Base-by-base conservation (phyloP, 2,888 invertebrate species). In the Drosophila cyrtoloma region DNA sequence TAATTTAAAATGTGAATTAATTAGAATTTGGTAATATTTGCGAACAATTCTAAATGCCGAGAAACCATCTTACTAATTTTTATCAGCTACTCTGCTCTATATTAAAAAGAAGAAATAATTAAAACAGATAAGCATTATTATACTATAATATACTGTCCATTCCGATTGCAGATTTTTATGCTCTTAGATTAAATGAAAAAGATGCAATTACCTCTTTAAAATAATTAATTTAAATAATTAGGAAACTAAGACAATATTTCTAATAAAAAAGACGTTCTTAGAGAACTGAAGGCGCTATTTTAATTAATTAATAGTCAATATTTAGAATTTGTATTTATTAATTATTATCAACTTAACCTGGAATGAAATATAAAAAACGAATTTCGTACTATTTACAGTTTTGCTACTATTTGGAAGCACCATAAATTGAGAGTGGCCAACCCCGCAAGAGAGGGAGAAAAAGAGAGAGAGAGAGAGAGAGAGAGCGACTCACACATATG, bases 401-500 rank as follows among this genome's bases (percentile, higher is more conserved):
- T 10, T 68, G 52, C 71, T 80, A 66, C 77, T 77, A 64, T 77
- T 72, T 50, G 3, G 19, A 51, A 26, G 32, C 16, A 22, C 10
- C 42, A 33, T 22, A 37, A 61, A 52, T 26, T 39, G 47, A 71
- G 55, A 75, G 61, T 22, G 35, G 32, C 32, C 58, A 30, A 22
- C 58, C 52, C 57, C 39, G 57, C 42, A 58, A 61, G 61, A 30
- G 60, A n/a, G 58, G 52, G 56, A 51, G 53, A 37, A 53, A 68
- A 37, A 53, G 59, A 57, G 37, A 28, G 53, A 60, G 68, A 12
- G 55, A 12, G 22, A 56, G 61, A 57, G 51, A 39, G 47, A 28
- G 59, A 66, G 77, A 52, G 57, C 42, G 42, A 57, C 84, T 32
- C 82, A 80, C 75, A 88, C 90, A 68, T 47, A 57, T 22, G 71